phyloP scores from a whole-genome alignment of 2,888 invertebrate genomes.

The Deilephila porcellus region DNA sequence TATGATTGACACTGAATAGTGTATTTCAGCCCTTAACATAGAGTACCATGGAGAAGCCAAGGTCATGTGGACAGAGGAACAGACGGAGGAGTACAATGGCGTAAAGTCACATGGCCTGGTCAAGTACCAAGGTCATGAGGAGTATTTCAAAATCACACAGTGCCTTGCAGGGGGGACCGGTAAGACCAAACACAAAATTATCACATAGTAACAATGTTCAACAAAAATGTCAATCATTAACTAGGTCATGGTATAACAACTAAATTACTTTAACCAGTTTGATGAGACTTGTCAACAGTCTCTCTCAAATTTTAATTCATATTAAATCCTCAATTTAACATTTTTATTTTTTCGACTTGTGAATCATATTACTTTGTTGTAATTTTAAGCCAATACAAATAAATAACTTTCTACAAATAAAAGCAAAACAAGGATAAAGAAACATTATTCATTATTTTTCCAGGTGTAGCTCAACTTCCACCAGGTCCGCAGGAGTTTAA shows the following conservation, averaged over 20 bases:
- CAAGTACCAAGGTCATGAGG: conserved; percentile 57
- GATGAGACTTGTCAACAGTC: too few relatives aligned
- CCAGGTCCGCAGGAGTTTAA: conserved; percentile 55
- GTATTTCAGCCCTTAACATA: conserved; percentile 56
- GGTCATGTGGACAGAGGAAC: conserved; percentile 63
- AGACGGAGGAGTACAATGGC: conserved; percentile 53
- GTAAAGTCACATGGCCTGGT: conserved; percentile 43
- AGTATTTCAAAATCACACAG: conserved; percentile 62
- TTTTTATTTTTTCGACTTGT: too few relatives aligned
- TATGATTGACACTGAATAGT: neutral
- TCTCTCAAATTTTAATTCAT: too few relatives aligned
- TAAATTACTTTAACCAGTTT: too few relatives aligned
- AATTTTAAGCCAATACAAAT: too few relatives aligned
- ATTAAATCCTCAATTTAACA: too few relatives aligned
- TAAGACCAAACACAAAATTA: conserved; percentile 34
- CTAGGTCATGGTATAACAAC: too few relatives aligned
- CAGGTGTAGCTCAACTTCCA: conserved; percentile 51
- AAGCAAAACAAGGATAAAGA: too few relatives aligned
- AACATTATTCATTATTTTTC: conserved; percentile 31
- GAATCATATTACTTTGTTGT: too few relatives aligned
- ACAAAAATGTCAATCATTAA: too few relatives aligned
- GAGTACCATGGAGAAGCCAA: conserved; percentile 59
- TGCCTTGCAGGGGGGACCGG: conserved; percentile 59
- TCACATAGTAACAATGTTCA: too few relatives aligned
- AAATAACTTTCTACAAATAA: too few relatives aligned